Evolutionary conservation across 2,113 vertebrate genomes (phyloP), one percentile per base, ranked within the genome.

Genomic region (Dermatemys mawii): DNA sequence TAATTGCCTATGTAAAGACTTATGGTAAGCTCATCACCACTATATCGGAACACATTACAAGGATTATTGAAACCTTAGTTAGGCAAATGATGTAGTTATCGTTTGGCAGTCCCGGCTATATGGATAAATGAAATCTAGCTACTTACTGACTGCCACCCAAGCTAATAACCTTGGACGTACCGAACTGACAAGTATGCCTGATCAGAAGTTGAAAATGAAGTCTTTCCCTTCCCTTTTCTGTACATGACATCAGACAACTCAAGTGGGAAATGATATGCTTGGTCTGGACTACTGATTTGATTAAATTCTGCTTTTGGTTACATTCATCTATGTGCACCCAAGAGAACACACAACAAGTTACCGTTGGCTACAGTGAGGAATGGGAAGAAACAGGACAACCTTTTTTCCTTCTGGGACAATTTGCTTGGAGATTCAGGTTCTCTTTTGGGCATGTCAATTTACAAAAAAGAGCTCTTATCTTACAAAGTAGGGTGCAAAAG

Each of bases 131-230:
- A 93, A 93, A 96, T 96, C 90, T 90, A 93, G 93, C 96, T 96
- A 29, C 22, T 76, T 76, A 95, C 81, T 86, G 93, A 73, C 93
- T 93, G 90, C 93, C 96, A 95, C 95, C 93, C 88, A 94, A 89
- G 86, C 0, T 0, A 89, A 73, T 53, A 89, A 90, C 94, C 96
- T 81, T 3, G 80, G 73, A 63, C 91, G 91, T 79, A 12, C 8
- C 14, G 41, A 76, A 22, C 90, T 35, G 55, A 55, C 89, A 84
- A 70, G 79, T 84, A 87, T 87, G 38, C 70, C 86, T 96, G 76
- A 94, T 70, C 86, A 90, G 90, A 48, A 90, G 91, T 78, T 90
- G 38, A 55, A 94, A 93, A 63, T 22, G 17, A 55, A 26, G 63
- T 70, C 63, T 70, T 70, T 38, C 17, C 19, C n/a, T 11, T 70